Base-by-base conservation (phyloP, 2,888 invertebrate species). In the Fragum sueziense region DNA sequence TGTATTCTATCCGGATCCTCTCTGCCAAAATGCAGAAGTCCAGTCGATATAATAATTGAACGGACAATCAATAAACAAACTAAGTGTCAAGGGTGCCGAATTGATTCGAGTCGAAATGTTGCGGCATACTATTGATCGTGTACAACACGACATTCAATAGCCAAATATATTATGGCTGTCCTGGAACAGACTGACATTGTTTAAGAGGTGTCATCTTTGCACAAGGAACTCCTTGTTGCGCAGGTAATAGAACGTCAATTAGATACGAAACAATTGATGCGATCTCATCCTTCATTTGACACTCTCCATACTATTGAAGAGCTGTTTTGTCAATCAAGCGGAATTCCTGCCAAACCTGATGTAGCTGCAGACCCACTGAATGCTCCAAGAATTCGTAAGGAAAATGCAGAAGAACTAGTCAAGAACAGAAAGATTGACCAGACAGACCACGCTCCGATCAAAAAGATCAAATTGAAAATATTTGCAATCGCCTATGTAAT, bases 251-350 rank as follows among this genome's bases (percentile, higher is more conserved):
- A 37, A 20, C 62, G 62, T 41, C 70, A 79, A 33, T 20, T 22
- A 29, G 57, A 51, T 52, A 65, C 70, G 1, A 33, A 61, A 34
- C 59, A 74, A 22, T 57, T n/a, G 34, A 47, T 22, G 62, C 76
- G 17, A 52, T 80, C n/a, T 17, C 4, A 20, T 52, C 47, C 62
- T 80, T 76, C 51, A 52, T 80, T 73, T 31, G 73, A 65, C 17
- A 65, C 25, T 22, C n/a, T 22, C n/a, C 17, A 33, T 33, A 25
- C n/a, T 25, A 76, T 31, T 0, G 52, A 75, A 22, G 74, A 68
- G 1, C 41, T 84, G 54, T 81, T 67, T 47, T 86, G 79, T 67
- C 61, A 82, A 25, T 80, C 77, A 22, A 80, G 79, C 14, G 77
- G 79, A 31, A 71, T 72, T 7, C 84, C 80, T 65, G 78, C 80